Base-by-base conservation (phyloP, 2,888 invertebrate genomes). In the Aporophyla nigra region DNA sequence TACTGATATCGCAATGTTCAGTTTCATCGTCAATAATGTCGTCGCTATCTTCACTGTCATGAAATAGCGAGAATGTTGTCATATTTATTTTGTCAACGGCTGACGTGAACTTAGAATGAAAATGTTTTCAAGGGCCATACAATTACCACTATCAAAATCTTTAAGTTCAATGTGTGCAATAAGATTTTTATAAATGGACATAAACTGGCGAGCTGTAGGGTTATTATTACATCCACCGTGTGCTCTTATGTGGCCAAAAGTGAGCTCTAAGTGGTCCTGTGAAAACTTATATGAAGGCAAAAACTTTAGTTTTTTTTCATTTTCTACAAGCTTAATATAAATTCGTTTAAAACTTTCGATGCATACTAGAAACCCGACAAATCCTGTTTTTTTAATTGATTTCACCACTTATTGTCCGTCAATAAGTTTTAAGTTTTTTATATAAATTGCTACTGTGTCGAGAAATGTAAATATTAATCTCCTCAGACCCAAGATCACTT, bases 341-440 rank as follows among this genome's bases (percentile, higher is more conserved):
- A 62, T 62, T 43, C 43, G 43, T 62, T 62, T 62, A 62, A 43
- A 62, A 43, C 43, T 62, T 62, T 62, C 61, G 1, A 62, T 62
- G 61, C 61, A 62, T 43, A 62, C 61, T 62, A 62, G 5, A 7
- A 59, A 59, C 33, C 59, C 59, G 59, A 59, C 27, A 62, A 62
- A 62, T 40, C 61, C 61, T 12, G 61, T 62, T 62, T 62, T 62
- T 62, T 62, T 62, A 62, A 62, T 5, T n/a, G 61, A 62, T 40
- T 62, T 62, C 61, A 62, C 61, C 61, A 62, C 61, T 62, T 62
- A 40, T 5, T 62, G 43, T 4, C 61, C 61, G 61, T 43, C 61
- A 40, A 62, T 62, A 62, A 61, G 43, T 40, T 62, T 62, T 62
- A 62, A 12, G 43, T 62, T 62, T 62, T 62, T 62, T 62, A 62